Conservation (phyloP, 2,113 vertebrate species). For the Xiphophorus hellerii region DNA sequence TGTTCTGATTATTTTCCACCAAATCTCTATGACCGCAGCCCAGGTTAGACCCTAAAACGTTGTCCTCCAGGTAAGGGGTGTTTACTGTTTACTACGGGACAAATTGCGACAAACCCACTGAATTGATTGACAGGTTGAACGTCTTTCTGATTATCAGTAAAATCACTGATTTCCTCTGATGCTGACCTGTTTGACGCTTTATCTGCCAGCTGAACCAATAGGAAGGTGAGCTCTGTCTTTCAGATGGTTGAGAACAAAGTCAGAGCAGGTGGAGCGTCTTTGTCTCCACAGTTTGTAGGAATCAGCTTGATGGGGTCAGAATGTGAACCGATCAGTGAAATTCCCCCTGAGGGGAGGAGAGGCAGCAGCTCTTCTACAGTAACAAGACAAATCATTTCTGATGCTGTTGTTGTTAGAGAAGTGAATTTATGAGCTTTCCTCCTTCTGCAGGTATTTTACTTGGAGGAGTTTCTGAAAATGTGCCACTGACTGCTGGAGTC, state of each 20-base stretch:
- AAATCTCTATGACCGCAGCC: no score
- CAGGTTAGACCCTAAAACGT: no score
- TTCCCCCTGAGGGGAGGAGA: background rate
- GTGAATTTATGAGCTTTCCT: slow-evolving; percentile 50
- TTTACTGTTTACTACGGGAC: no score
- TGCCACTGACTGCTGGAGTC: slow-evolving; percentile 11
- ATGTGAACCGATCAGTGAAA: slow-evolving; percentile 47
- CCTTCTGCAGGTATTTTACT: slow-evolving; percentile 55
- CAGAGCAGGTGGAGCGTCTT: slow-evolving; percentile 54
- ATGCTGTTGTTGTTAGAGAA: slow-evolving; percentile 57
- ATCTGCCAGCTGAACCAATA: background rate
- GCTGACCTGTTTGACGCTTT: slow-evolving; percentile 32
- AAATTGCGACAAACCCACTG: no score
- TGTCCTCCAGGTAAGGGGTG: no score
- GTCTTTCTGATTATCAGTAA: slow-evolving; percentile 9
- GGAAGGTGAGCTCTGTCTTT: background rate
- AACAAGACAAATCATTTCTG: slow-evolving; percentile 50
- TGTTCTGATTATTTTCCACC: no score
- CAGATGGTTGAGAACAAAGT: slow-evolving; percentile 8
- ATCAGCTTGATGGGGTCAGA: slow-evolving; percentile 21
- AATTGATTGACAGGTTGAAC: no score
- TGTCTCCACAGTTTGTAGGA: slow-evolving; percentile 21
- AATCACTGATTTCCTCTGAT: slow-evolving; percentile 54
- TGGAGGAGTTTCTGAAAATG: slow-evolving; percentile 48
- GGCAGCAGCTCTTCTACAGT: slow-evolving; percentile 53